phyloP scores from a whole-genome alignment of 2,113 vertebrate genomes.

The Camelus dromedarius region DNA sequence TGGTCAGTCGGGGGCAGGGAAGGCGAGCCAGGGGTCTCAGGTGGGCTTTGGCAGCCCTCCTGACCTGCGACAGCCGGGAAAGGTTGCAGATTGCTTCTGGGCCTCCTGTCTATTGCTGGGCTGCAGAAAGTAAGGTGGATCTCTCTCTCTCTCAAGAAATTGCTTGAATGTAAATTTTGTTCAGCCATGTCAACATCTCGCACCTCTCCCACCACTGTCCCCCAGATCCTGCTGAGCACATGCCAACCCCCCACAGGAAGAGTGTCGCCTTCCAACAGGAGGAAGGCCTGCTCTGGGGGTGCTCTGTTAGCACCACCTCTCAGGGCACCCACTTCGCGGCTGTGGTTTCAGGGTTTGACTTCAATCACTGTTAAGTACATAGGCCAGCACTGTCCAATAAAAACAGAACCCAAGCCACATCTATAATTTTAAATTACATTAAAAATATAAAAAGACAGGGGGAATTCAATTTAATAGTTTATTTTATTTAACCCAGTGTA shows the following conservation, averaged over 20 bases:
- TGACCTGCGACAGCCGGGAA: background rate
- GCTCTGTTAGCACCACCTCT: background rate
- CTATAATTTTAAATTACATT: background rate
- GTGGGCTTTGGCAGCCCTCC: background rate
- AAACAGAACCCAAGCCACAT: background rate
- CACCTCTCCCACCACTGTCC: background rate
- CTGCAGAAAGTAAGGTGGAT: background rate
- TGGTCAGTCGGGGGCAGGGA: background rate
- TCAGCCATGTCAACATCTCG: background rate
- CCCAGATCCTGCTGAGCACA: background rate
- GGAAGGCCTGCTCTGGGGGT: accelerated
- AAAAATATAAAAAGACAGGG: conserved; percentile 29
- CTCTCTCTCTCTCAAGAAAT: background rate
- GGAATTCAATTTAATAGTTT: background rate
- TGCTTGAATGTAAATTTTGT: background rate
- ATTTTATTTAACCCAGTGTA: background rate
- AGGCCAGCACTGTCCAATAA: background rate
- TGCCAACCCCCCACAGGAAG: background rate
- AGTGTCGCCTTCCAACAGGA: background rate
- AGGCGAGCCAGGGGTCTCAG: background rate
- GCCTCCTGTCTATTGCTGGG: background rate
- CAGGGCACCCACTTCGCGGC: background rate
- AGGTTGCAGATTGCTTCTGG: background rate
- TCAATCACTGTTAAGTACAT: background rate
- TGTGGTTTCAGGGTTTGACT: background rate